phyloP scores from a whole-genome alignment of 2,888 invertebrate genomes.

The Metallyticus violacea region DNA sequence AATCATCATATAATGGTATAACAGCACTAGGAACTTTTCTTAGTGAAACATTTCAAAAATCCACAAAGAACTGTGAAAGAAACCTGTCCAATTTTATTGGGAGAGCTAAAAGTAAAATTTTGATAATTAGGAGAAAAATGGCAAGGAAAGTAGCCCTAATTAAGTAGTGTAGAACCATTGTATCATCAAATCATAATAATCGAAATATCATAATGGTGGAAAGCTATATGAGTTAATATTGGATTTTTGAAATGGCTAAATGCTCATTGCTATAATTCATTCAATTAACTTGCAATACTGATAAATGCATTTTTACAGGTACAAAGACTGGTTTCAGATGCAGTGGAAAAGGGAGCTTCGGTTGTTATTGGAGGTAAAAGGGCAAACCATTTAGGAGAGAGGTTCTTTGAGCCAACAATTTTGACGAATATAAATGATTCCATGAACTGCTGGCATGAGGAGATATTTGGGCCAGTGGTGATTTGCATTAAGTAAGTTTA shows the following conservation, averaged over 20 bases:
- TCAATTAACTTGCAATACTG: not conserved
- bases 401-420: constrained; percentile 88
- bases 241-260: not conserved
- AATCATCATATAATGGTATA: no score
- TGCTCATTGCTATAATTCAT: not conserved
- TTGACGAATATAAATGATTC: constrained; percentile 71
- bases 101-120: no score
- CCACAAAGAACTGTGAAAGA: no score
- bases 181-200: no score
- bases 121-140: no score
- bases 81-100: no score
- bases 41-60: no score
- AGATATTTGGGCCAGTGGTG: constrained; percentile 95
- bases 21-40: no score
- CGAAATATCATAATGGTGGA: no score
- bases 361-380: constrained; percentile 73
- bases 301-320: constrained; percentile 50
- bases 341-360: constrained; percentile 78
- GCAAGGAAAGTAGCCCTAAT: no score
- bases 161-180: no score
- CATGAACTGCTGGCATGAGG: constrained; percentile 83
- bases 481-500: constrained; percentile 64
- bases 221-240: not conserved
- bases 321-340: constrained; percentile 77
- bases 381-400: constrained; percentile 62